Evolutionary conservation across 92 coral and sea anemone species (phyloP), one percentile per base, ranked within the genome.

Genomic region (Montipora capitata): DNA sequence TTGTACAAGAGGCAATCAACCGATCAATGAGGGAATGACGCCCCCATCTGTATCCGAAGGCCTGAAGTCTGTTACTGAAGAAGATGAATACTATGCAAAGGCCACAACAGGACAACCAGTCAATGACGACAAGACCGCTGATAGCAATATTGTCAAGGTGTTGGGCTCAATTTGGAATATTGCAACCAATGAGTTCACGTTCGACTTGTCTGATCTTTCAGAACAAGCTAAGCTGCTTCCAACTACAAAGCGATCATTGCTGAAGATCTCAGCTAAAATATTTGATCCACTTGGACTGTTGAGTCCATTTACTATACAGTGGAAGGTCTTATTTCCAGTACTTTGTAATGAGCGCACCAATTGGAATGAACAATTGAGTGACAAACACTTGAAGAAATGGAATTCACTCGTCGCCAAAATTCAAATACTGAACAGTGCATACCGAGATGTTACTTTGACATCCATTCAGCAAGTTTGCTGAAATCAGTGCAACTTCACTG

Each of bases 181-280:
- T 9, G 16, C 15, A 68, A 27, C 90, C 40, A 92, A 92, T 67
- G 61, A 84, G 62, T 78, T 92, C 48, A 56, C 38, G 63, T 82
- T 92, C 78, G 65, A 79, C 44, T 79, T 81, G 62, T n/a, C 38
- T 4, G 94, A 78, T 40, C 72, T 91, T 45, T 58, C 70, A 40
- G 64, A 87, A 70, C 77, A 64, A 35, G 87, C 87, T 0, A 83
- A 40, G 44, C 13, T 68, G 16, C 89, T 77, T n/a, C 89, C 77
- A n/a, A 66, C 71, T 59, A 77, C 70, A 2, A 87, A 87, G 76
- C 82, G 83, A 76, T 76, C 86, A 51, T 54, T 88, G 18, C 73
- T 87, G 64, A 87, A 83, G 85, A 72, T 92, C 72, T 68, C 91
- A n/a, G 94, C 92, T 11, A 92, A 92, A 52, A 76, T 91, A 77